Base-by-base conservation (phyloP, 2,113 vertebrate genomes). In the Tragelaphus strepsiceros region DNA sequence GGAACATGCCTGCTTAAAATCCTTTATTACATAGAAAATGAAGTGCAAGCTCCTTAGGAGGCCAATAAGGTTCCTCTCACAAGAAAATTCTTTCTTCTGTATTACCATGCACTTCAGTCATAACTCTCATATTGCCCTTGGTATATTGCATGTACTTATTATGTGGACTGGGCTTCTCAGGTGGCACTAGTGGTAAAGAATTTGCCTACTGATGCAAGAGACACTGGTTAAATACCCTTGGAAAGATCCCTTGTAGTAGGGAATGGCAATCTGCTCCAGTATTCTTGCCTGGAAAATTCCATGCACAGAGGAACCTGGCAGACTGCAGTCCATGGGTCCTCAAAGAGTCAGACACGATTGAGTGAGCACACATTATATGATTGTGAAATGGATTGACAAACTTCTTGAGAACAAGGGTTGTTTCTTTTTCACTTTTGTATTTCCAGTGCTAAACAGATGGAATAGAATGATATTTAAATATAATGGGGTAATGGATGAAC, bases 381-480 rank as follows among this genome's bases (percentile, higher is more conserved):
- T 62, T 71, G 71, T 82, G 1, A 74, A 88, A 85, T 62, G 51
- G 5, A 43, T 21, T 39, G 49, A 39, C 30, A 90, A 64, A 93
- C 8, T 94, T 21, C 14, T 91, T 91, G 83, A 95, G 53, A 87
- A 22, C 32, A 84, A 92, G 88, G 10, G 9, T 24, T 7, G 53
- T 85, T 22, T 83, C 54, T 87, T 58, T 89, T 89, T 71, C 85
- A 54, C 32, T 87, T 94, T 89, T 93, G 3, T 62, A 28, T 94
- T 94, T 95, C 28, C 7, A 92, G 26, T 51, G 5, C 51, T 80
- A 74, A 96, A 39, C 30, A 74, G 59, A 54, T 15, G 14, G 39
- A n/a, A 61, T 51, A 92, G 14, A 85, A 49, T 54, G n/a, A 19
- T 24, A 81, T 90, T 97, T 71, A 90, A 96, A 96, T 95, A 58